Base-by-base conservation (phyloP, 2,888 invertebrate genomes). In the Rhimphoctona megacephalus region DNA sequence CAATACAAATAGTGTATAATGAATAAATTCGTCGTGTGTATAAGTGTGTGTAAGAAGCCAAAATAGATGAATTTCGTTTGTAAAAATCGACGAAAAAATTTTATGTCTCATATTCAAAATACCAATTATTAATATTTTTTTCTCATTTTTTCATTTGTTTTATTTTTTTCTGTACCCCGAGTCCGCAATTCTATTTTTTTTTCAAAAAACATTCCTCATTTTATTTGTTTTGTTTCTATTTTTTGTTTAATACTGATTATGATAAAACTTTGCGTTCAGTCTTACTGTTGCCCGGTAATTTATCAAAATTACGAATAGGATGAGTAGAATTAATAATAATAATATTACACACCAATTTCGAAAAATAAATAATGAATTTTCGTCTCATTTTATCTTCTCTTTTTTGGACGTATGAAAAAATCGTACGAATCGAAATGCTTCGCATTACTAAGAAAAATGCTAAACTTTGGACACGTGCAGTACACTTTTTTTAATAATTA, bases 161-260 rank as follows among this genome's bases (percentile, higher is more conserved):
- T 2, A 78, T 74, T 82, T 73, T 22, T 49, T 39, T 54, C 70
- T 25, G 54, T 70, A 30, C 22, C 57, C 64, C 85, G 76, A 82
- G 39, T 61, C 76, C 61, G 30, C 30, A 61, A 30, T 30, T 61
- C 7, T 14, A 61, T 17, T 30, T 19, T 52, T 73, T 70, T 76
- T 74, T 43, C 39, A 22, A 30, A 39, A 54, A 46, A 22, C 30
- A n/a, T 77, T 57, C 36, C 9, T 43, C 57, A 61, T 91, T 92
- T 52, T 36, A 30, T 69, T 33, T 30, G 19, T 74, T 66, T 49
- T n/a, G 64, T 14, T 52, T 30, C 80, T 82, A 73, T 54, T 78
- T 78, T 80, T 91, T 92, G 92, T 14, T 43, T 43, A 43, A 93
- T 93, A 93, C 93, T 92, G 93, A 92, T 93, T 92, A 90, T 86